phyloP scores from a whole-genome alignment of 2,113 vertebrate genomes.

The Entomyzon cyanotis region DNA sequence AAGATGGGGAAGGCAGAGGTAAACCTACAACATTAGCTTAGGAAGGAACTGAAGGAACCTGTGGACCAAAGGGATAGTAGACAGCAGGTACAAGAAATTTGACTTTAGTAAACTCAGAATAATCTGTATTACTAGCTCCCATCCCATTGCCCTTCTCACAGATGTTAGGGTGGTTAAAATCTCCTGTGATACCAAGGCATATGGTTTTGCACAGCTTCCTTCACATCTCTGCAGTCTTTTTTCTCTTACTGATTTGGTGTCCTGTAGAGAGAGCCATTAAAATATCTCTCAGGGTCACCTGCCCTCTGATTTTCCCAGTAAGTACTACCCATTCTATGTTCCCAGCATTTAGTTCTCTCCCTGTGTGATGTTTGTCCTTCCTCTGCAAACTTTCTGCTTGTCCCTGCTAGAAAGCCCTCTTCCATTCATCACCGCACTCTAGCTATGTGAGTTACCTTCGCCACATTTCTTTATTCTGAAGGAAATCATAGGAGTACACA shows the following conservation, averaged over 20 bases:
- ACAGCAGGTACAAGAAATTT: background rate
- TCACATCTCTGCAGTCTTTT: background rate
- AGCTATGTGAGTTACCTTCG: background rate
- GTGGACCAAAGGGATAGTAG: background rate
- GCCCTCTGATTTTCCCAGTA: background rate
- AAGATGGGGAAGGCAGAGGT: background rate
- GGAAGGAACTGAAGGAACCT: background rate
- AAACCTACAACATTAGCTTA: background rate
- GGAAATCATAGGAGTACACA: background rate
- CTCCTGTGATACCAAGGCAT: background rate
- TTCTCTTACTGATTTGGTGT: background rate
- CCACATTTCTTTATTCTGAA: background rate
- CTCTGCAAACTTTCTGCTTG: background rate
- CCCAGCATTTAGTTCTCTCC: background rate
- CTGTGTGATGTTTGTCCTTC: background rate
- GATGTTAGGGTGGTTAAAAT: background rate
- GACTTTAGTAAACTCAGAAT: background rate
- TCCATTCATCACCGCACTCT: background rate
- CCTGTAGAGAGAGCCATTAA: background rate
- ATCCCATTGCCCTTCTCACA: background rate
- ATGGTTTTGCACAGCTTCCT: background rate
- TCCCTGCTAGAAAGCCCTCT: background rate
- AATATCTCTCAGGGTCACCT: accelerated
- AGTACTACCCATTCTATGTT: background rate
- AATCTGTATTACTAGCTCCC: background rate